These are phyloP conservation scores for Machaerirhynchus nigripectus DNA, from an alignment of 2,113 vertebrate species.

Conservation along the genomic window DNA sequence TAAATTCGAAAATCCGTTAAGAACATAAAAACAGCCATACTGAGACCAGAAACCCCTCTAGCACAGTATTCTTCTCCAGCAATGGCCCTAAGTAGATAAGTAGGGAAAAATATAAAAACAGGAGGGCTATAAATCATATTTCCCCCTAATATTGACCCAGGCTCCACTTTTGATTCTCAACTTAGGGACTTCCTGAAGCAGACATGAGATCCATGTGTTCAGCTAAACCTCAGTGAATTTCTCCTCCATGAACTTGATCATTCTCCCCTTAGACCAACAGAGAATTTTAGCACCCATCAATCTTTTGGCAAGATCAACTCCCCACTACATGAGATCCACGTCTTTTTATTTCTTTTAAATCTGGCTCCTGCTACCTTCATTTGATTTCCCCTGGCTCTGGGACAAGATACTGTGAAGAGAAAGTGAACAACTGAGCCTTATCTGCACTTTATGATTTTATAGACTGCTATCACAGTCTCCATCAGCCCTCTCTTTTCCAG, in stretches of 20 bases:
- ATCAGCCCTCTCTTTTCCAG: neutral
- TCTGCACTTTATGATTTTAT: neutral
- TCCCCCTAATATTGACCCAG: neutral
- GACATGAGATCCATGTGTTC: neutral
- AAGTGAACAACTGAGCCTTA: conserved; percentile 14
- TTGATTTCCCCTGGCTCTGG: conserved; percentile 27
- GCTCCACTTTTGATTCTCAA: neutral
- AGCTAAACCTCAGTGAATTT: neutral
- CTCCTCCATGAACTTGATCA: neutral
- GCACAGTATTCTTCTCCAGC: neutral
- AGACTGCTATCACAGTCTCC: neutral
- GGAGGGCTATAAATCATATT: neutral
- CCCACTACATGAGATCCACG: neutral
- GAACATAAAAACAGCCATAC: neutral
- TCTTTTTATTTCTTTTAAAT: conserved; percentile 7
- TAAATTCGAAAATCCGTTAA: neutral
- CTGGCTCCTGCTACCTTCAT: neutral
- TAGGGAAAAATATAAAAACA: neutral
- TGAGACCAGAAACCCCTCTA: neutral
- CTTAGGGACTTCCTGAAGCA: neutral
- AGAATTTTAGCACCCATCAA: neutral
- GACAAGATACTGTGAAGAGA: neutral
- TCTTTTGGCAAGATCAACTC: neutral
- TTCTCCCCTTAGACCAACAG: neutral
- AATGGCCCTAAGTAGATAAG: neutral